Percentiles rank a stretch among this genome's conserved stretches.
Conservation (phyloP, 2,888 invertebrate genomes). For the Apantesis nais region DNA sequence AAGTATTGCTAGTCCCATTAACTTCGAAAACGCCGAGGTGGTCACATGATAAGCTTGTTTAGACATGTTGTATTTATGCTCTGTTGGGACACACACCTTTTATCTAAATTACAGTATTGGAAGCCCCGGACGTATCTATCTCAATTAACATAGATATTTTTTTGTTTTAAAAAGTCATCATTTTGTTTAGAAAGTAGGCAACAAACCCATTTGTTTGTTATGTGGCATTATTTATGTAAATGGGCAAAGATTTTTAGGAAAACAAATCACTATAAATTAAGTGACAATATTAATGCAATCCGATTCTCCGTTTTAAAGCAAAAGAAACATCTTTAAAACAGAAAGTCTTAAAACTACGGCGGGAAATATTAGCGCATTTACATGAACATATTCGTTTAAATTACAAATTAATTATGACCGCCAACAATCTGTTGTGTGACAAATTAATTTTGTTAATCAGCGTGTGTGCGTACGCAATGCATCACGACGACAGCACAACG, state of each 20-base stretch:
- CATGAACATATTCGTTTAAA: conserved; percentile 53
- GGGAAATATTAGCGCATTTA: conserved; percentile 28
- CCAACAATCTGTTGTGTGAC: conserved; percentile 64
- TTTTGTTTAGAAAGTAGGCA: conserved; percentile 40
- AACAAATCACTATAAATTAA: conserved; percentile 16
- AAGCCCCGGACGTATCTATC: conserved; percentile 73
- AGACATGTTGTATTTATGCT: conserved; percentile 77
- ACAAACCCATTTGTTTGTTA: conserved; percentile 38
- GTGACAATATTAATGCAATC: conserved; percentile 8
- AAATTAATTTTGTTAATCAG: conserved; percentile 84
- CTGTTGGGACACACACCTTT: conserved; percentile 70
- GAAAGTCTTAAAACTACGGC: conserved; percentile 17
- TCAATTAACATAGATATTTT: conserved; percentile 68
- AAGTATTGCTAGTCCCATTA: conserved; percentile 70
- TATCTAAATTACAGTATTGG: conserved; percentile 82
- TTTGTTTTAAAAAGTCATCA: conserved; percentile 41
- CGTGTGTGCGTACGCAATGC: conserved; percentile 72
- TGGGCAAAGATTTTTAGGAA: conserved; percentile 13
- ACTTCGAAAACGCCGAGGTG: conserved; percentile 77
- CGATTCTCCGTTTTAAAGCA: neutral
- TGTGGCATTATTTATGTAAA: conserved; percentile 18
- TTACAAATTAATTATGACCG: conserved; percentile 67
- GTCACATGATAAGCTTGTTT: conserved; percentile 77
- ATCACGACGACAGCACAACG: conserved; percentile 75
- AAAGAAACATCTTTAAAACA: conserved; percentile 4